These are phyloP conservation scores for Sprattus sprattus DNA, from an alignment of 2,113 vertebrate genomes.

Conservation along the genomic window DNA sequence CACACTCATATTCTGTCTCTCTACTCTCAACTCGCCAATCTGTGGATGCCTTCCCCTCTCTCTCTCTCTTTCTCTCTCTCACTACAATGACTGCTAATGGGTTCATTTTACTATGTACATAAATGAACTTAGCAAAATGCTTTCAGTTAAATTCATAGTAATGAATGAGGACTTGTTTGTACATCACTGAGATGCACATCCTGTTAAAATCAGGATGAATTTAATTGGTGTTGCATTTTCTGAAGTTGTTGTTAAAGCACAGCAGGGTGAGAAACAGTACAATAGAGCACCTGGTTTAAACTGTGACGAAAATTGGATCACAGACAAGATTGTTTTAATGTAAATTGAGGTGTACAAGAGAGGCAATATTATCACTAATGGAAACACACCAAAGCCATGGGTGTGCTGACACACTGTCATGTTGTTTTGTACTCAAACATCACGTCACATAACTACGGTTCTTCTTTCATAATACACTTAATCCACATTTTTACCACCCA, in stretches of 20 bases:
- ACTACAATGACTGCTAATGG: background rate
- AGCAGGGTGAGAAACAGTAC: background rate
- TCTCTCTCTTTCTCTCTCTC: background rate
- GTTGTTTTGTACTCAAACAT: background rate
- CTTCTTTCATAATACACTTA: background rate
- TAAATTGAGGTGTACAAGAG: background rate
- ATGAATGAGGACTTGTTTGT: constrained; percentile 33
- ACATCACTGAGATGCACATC: background rate
- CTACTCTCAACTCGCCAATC: background rate
- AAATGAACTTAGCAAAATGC: constrained; percentile 45
- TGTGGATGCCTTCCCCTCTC: background rate
- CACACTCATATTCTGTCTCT: background rate
- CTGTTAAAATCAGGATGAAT: background rate
- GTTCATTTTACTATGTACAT: background rate
- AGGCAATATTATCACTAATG: background rate
- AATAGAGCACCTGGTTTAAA: background rate
- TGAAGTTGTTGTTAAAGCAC: background rate
- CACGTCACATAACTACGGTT: background rate
- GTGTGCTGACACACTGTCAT: background rate
- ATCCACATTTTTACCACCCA: background rate
- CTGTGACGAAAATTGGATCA: background rate
- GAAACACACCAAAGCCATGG: background rate
- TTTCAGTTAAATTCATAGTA: constrained; percentile 69
- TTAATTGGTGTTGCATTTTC: background rate
- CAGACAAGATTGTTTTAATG: background rate